phyloP scores from a whole-genome alignment of 2,888 invertebrate species.

The Atherix ibis region DNA sequence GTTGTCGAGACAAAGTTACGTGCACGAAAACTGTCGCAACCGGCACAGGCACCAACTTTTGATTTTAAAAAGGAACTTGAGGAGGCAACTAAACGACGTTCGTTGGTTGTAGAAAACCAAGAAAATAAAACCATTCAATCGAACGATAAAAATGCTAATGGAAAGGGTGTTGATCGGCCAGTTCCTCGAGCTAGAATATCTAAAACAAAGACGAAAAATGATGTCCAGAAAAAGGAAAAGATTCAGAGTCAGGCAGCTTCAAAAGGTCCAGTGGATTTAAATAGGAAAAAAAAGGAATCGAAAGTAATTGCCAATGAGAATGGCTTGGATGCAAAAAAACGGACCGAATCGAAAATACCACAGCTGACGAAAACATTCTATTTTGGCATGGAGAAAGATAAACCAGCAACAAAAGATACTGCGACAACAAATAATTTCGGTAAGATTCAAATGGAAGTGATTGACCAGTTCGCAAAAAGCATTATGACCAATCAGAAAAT shows the following conservation, averaged over 20 bases:
- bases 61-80: slow-evolving; percentile 11
- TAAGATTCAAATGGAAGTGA: slow-evolving; percentile 16
- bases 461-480: slow-evolving; percentile 25
- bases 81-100: slow-evolving; percentile 10
- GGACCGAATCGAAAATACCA: slow-evolving; percentile 16
- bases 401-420: slow-evolving; percentile 21
- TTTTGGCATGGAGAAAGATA: slow-evolving; percentile 53
- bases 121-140: slow-evolving; percentile 1
- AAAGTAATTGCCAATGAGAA: neutral
- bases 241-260: neutral
- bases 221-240: neutral
- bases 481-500: slow-evolving; percentile 13
- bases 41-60: slow-evolving; percentile 3
- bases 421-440: slow-evolving; percentile 10
- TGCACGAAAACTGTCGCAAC: slow-evolving; percentile 9
- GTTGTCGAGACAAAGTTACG: neutral
- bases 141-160: neutral
- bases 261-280: neutral
- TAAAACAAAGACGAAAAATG: neutral
- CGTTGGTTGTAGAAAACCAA: slow-evolving; percentile 3
- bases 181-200: slow-evolving; percentile 1
- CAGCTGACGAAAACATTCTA: slow-evolving; percentile 45
- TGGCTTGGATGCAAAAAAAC: neutral
- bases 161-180: neutral
- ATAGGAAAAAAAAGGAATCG: neutral